phyloP scores from a whole-genome alignment of 2,797 vertebrate genomes.

The Poecile montanus region DNA sequence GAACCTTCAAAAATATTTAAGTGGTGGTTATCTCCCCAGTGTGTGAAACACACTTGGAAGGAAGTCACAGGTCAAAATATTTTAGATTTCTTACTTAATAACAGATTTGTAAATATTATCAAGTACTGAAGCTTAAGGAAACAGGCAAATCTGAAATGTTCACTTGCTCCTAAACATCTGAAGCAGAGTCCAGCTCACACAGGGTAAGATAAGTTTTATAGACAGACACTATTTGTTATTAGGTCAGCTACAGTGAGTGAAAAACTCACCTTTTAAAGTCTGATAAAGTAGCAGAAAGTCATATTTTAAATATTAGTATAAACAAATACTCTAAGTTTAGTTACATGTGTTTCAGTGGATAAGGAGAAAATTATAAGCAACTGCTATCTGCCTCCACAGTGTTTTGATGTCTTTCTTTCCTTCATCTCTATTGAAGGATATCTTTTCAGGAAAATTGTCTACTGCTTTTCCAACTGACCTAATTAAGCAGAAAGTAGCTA shows the following conservation, averaged over 20 bases:
- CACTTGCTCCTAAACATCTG: background rate
- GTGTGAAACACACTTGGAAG: background rate
- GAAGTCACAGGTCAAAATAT: background rate
- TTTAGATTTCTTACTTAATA: background rate
- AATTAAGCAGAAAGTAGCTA: background rate
- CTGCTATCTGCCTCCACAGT: background rate
- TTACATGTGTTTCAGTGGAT: background rate
- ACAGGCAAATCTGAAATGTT: background rate
- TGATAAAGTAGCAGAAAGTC: background rate
- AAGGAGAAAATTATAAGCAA: background rate
- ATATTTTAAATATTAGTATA: background rate
- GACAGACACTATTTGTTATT: background rate
- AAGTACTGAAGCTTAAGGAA: background rate
- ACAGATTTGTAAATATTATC: background rate
- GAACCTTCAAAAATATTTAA: background rate
- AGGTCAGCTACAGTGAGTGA: background rate
- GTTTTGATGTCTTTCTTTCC: background rate
- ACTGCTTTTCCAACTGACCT: background rate
- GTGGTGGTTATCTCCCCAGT: background rate
- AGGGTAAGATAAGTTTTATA: background rate
- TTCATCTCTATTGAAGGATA: background rate
- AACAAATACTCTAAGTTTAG: background rate
- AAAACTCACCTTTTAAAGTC: background rate
- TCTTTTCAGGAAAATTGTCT: background rate
- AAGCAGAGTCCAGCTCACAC: background rate